A percentile compares a stretch with the other conserved stretches of the same genome.
Evolutionary conservation across 2,113 vertebrate genomes (phyloP).

Genomic region (Smithornis capensis): DNA sequence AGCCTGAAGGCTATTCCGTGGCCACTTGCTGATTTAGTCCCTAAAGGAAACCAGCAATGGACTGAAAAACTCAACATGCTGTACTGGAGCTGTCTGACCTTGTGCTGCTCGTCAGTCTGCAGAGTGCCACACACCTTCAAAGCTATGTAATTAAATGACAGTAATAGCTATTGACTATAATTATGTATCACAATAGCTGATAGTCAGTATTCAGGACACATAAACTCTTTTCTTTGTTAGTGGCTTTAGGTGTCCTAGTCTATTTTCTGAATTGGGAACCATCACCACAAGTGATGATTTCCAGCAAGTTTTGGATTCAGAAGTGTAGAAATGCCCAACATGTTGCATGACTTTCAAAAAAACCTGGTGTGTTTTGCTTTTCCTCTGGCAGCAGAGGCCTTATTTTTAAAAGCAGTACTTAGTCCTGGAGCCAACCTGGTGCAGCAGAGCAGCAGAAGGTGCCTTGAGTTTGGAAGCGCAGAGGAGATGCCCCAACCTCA

Average conservation of each 20-base stretch:
- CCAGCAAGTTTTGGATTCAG: background rate
- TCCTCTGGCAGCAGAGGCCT: background rate
- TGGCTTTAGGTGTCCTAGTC: background rate
- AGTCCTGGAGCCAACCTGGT: background rate
- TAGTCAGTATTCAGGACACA: background rate
- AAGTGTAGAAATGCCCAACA: background rate
- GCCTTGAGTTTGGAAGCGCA: background rate
- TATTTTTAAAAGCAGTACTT: background rate
- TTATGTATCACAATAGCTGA: background rate
- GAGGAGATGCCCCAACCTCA: background rate
- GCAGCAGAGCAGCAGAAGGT: background rate
- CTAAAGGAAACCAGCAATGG: background rate
- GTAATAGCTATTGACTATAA: background rate
- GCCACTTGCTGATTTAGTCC: background rate
- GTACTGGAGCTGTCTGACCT: background rate
- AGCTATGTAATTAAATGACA: background rate
- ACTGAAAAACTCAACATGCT: background rate
- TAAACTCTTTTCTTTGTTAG: background rate
- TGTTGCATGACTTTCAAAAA: fast-evolving
- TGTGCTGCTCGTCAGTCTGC: background rate
- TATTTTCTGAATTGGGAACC: background rate
- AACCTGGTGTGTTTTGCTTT: background rate
- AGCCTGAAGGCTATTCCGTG: background rate
- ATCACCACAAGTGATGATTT: background rate
- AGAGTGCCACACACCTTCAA: background rate